Evolutionary conservation across 2,888 invertebrate species (phyloP), one percentile per base, ranked within the genome.

Genomic region (Oxycera nigricornis): DNA sequence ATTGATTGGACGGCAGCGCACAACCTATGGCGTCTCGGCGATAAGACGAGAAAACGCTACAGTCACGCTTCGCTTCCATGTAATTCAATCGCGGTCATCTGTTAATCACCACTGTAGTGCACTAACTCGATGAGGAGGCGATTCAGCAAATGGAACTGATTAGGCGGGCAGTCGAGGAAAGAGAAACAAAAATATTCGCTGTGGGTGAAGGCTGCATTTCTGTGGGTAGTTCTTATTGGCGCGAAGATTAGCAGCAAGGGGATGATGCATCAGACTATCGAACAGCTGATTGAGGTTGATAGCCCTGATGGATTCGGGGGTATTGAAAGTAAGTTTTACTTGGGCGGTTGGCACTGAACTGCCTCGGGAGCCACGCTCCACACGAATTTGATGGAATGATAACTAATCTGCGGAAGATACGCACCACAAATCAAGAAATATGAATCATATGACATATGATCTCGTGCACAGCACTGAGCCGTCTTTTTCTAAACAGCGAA

Each of bases 121-220:
- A 55, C 22, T 2, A 55, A 55, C 3, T 55, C 22, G 11, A 55
- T 55, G 52, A 9, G 11, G 22, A 55, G 24, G 24, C 52, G 24
- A 24, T 55, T 55, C 24, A 55, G 52, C 52, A 55, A 17, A 7
- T 55, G n/a, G 46, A 46, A 11, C 46, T 46, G 46, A 46, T 46
- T 11, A 46, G 46, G 17, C 14, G 46, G 35, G n/a, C 35, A 7
- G 11, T 11, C 17, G 46, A 3, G 2, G 11, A 46, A 3, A n/a
- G 6, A 11, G 3, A 46, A 46, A 3, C 14, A 46, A 14, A 17
- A 3, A 46, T 17, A 7, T 11, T 46, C 46, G 11, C 3, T 46
- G 61, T 61, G 61, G 61, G 61, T 61, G 61, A 61, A 61, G 61
- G 61, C 61, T 61, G 61, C n/a, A 57, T n/a, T n/a, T n/a, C n/a